Evolutionary conservation across 2,113 vertebrate genomes (phyloP).

Genomic region (Siniperca knerii): DNA sequence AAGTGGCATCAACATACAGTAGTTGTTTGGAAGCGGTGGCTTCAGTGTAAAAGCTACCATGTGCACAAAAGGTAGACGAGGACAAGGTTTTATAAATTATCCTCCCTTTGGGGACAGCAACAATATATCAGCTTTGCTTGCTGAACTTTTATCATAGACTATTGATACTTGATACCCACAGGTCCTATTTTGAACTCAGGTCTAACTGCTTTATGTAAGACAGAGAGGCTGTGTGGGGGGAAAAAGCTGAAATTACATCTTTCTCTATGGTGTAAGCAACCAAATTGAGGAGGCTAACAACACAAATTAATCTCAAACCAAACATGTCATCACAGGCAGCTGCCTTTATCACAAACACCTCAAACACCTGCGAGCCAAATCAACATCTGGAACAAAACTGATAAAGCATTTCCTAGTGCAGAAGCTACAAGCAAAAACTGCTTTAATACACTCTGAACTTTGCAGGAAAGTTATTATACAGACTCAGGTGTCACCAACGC

Average conservation of each 20-base stretch:
- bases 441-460: slow-evolving; percentile 44
- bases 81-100: slow-evolving; percentile 78
- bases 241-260: slow-evolving; percentile 60
- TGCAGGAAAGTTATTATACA: slow-evolving; percentile 49
- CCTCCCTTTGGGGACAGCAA: slow-evolving; percentile 63
- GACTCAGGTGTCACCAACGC: slow-evolving; percentile 51
- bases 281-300: slow-evolving; percentile 44
- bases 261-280: slow-evolving; percentile 42
- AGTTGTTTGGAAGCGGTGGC: slow-evolving; percentile 62
- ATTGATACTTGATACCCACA: slow-evolving; percentile 69
- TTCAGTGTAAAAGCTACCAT: slow-evolving; percentile 62
- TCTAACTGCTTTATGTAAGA: slow-evolving; percentile 62
- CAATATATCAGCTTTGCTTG: slow-evolving; percentile 72
- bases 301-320: slow-evolving; percentile 58
- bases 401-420: slow-evolving; percentile 12
- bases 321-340: slow-evolving; percentile 49
- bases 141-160: slow-evolving; percentile 73
- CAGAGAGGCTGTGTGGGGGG: slow-evolving; percentile 32
- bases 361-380: slow-evolving; percentile 38
- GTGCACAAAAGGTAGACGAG: slow-evolving; percentile 74
- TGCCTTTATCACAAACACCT: slow-evolving; percentile 53
- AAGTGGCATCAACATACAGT: slow-evolving; percentile 79
- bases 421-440: neutral
- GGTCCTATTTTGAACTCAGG: slow-evolving; percentile 58
- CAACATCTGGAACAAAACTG: slow-evolving; percentile 57